A percentile compares a stretch with the other conserved stretches of the same genome.
Conservation (phyloP, 2,797 vertebrate genomes). For the Schizopygopsis malacanthus region DNA sequence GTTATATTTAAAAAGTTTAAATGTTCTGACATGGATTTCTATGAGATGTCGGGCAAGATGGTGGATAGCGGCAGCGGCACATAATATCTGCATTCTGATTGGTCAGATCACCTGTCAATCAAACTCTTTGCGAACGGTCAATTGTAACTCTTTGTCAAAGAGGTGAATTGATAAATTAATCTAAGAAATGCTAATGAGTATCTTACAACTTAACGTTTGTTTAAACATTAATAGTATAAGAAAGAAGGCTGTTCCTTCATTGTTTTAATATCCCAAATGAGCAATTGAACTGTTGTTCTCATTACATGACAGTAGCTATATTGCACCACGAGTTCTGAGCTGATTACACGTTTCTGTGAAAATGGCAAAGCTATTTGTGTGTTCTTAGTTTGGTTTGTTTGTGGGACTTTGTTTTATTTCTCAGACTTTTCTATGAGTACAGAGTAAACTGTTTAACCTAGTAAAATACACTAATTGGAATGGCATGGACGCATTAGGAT, state of each 20-base stretch:
- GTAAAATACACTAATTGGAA: background rate
- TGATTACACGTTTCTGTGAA: background rate
- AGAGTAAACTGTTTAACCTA: slow-evolving; percentile 19
- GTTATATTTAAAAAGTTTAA: too few relatives aligned
- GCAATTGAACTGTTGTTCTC: background rate
- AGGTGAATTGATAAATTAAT: background rate
- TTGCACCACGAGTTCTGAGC: background rate
- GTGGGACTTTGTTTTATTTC: background rate
- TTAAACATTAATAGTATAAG: background rate
- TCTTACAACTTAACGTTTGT: background rate
- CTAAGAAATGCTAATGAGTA: background rate
- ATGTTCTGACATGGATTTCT: too few relatives aligned
- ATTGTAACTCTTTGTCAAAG: background rate
- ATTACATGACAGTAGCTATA: background rate
- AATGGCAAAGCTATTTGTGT: background rate
- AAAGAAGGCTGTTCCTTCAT: background rate
- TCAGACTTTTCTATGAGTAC: background rate
- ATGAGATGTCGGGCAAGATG: too few relatives aligned
- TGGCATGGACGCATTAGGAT: background rate
- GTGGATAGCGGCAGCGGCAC: too few relatives aligned
- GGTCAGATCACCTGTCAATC: too few relatives aligned
- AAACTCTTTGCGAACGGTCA: too few relatives aligned
- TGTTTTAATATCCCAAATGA: background rate
- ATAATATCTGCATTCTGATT: too few relatives aligned
- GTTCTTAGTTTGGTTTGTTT: background rate